phyloP scores from a whole-genome alignment of 2,888 invertebrate genomes.

The Nebria brevicollis region DNA sequence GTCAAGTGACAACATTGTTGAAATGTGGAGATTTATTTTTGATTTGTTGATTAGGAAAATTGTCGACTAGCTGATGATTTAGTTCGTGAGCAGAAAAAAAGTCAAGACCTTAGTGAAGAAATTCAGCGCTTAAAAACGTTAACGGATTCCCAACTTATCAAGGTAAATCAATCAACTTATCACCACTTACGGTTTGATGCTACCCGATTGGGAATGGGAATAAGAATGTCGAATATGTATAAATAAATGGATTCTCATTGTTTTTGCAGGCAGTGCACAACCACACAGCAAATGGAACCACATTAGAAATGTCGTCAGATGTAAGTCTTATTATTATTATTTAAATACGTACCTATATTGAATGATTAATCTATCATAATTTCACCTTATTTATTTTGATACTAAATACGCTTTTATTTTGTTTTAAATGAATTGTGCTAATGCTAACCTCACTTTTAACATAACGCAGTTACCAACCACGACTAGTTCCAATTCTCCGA shows the following conservation, averaged over 20 bases:
- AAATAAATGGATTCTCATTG: constrained; percentile 12
- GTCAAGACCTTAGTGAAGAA: constrained; percentile 47
- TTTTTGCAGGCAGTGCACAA: constrained; percentile 28
- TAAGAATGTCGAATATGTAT: too few relatives aligned
- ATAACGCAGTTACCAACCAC: constrained; percentile 41
- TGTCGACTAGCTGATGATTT: constrained; percentile 34
- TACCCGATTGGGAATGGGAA: too few relatives aligned
- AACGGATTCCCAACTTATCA: neutral
- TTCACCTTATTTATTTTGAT: neutral
- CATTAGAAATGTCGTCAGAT: constrained; percentile 27
- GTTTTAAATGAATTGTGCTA: neutral
- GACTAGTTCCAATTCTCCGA: constrained; percentile 37
- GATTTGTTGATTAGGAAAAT: constrained; percentile 46
- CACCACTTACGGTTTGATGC: too few relatives aligned
- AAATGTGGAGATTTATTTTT: neutral
- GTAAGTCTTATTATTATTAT: constrained; percentile 19
- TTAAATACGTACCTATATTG: too few relatives aligned
- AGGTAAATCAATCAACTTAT: constrained; percentile 13
- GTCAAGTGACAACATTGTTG: neutral
- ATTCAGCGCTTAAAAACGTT: constrained; percentile 23
- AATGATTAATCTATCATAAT: neutral
- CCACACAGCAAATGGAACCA: constrained; percentile 40
- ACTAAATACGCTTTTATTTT: neutral
- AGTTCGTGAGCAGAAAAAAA: constrained; percentile 40
- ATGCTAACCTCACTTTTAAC: neutral